These are phyloP conservation scores for Elanus axillaris DNA, from an alignment of 2,113 vertebrate species.

Conservation along the genomic window DNA sequence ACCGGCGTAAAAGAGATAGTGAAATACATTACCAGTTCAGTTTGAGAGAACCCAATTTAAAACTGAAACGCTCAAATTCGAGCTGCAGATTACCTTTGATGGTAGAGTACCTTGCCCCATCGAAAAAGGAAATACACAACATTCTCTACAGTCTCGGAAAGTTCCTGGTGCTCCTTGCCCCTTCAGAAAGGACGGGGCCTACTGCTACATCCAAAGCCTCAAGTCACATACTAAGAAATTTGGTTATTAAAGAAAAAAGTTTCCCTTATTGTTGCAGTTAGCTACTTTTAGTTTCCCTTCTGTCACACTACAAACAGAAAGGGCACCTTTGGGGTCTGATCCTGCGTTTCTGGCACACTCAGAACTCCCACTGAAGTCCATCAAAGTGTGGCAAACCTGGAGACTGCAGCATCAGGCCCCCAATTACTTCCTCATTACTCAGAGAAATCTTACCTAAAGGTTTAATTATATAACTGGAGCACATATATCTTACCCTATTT, in stretches of 20 bases:
- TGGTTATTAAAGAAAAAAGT: background rate
- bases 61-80: background rate
- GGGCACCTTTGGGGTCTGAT: background rate
- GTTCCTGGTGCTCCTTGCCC: background rate
- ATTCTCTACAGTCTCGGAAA: background rate
- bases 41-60: background rate
- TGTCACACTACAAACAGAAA: background rate
- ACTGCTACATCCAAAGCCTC: background rate
- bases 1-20: background rate
- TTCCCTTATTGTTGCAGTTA: background rate
- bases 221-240: background rate
- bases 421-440: background rate
- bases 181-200: background rate
- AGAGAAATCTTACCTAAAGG: background rate
- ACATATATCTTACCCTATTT: background rate
- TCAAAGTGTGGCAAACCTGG: background rate
- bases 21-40: background rate
- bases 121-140: background rate
- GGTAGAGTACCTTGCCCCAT: background rate
- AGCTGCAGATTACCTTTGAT: background rate
- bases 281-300: background rate
- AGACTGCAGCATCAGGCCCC: background rate
- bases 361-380: background rate
- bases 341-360: background rate
- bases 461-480: background rate